Conservation (phyloP, 2,797 vertebrate genomes). For the Coregonus suidteri region DNA sequence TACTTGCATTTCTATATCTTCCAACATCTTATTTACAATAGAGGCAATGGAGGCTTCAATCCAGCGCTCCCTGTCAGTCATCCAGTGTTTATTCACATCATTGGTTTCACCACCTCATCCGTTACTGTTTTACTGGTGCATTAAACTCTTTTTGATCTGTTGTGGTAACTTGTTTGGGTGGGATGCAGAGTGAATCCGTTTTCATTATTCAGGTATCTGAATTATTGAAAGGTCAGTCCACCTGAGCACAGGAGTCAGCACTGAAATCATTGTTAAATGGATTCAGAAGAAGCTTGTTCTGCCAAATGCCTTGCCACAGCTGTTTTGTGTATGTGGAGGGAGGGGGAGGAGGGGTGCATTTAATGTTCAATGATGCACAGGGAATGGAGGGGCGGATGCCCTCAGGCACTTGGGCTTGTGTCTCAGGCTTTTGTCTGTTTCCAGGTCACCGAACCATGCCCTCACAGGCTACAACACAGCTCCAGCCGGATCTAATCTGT, state of each 20-base stretch:
- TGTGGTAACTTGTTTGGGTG: not conserved
- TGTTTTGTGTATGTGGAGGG: constrained; percentile 8
- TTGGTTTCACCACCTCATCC: constrained; percentile 1
- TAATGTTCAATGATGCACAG: not conserved
- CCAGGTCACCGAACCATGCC: not conserved
- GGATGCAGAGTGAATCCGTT: not conserved
- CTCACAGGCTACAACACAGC: not conserved
- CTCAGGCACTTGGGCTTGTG: not conserved
- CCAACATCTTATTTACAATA: no score
- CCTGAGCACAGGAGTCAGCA: constrained; percentile 3
- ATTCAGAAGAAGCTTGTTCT: constrained; percentile 8
- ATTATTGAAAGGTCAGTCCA: constrained; percentile 2
- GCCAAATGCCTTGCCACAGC: constrained; percentile 3
- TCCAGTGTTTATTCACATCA: no score
- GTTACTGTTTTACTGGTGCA: not conserved
- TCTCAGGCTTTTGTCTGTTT: not conserved
- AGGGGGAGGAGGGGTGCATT: not conserved
- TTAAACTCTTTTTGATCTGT: not conserved
- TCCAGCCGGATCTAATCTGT: not conserved
- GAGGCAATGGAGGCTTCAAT: no score
- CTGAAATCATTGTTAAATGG: constrained; percentile 12
- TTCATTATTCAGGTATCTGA: not conserved
- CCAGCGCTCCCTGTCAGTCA: no score
- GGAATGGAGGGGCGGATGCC: not conserved
- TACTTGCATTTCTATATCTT: no score